Conservation (phyloP, 1,140 invertebrate genomes). For the Pollicipes pollicipes region DNA sequence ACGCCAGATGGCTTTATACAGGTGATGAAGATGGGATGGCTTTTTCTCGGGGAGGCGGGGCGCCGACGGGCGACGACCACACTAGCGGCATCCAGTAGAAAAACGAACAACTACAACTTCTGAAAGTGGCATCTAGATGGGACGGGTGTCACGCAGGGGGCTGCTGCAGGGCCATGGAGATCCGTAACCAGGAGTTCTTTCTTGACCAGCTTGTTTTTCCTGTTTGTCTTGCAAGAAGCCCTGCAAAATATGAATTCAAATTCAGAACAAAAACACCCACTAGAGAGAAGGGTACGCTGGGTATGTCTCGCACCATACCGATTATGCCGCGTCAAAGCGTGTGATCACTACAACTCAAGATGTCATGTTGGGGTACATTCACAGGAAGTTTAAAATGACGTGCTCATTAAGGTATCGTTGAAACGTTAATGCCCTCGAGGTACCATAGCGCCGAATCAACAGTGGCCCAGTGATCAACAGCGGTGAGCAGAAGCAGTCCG, state of each 20-base stretch:
- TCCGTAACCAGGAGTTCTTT: constrained; percentile 90
- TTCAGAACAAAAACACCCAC: neutral
- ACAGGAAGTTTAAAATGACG: neutral
- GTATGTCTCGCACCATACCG: no score
- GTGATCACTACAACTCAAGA: neutral
- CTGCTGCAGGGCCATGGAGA: constrained; percentile 45
- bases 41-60: no score
- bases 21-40: neutral
- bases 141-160: constrained; percentile 18
- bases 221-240: constrained; percentile 26
- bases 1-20: neutral
- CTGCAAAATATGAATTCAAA: constrained; percentile 3
- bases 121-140: constrained; percentile 9
- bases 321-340: constrained; percentile 1
- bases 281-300: no score
- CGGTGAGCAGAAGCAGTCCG: no score
- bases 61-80: no score
- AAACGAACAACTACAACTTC: neutral
- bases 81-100: neutral
- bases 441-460: no score
- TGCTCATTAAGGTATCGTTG: no score
- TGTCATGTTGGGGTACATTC: constrained; percentile 6
- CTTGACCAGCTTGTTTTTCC: constrained; percentile 82
- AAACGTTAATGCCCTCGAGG: no score
- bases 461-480: no score